Evolutionary conservation across 2,113 vertebrate genomes (phyloP), one percentile per base, ranked within the genome.

Genomic region (Syrmaticus mikado): DNA sequence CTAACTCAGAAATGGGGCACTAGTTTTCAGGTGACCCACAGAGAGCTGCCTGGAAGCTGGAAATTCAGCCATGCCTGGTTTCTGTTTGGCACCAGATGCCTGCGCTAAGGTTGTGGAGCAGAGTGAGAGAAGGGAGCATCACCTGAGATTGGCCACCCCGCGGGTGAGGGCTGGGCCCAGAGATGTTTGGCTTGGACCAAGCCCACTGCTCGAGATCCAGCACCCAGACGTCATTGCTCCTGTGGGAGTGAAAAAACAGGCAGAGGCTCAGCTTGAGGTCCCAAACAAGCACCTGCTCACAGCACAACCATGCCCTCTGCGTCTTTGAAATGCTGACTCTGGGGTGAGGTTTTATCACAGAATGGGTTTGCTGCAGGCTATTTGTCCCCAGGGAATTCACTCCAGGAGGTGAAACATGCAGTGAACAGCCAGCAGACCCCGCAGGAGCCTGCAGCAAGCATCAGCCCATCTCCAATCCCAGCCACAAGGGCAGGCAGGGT

Each of bases 151-250:
- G 99, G 81, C 99, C 99, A 27, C 99, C 99, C 13, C 99, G 97
- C 0, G 99, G 99, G 92, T 99, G 99, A 70, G 99, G 99, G 67
- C 97, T 97, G 25, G 98, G 98, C 25, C 99, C 98, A 0, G 98
- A 97, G 95, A 99, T 98, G 92, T 93, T 95, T 3, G 99, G 99
- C 96, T 99, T 99, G 73, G 99, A 99, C 99, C 99, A 99, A 32
- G 98, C 98, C 99, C 99, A 99, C 97, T 99, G 99, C 95, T 99
- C 99, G 7, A 99, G 98, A 96, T 99, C 99, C 85, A 99, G 97
- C 95, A 99, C 98, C 99, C 99, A 99, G 87, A 99, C 98, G 5
- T 99, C 99, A 7, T 99, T 99, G 97, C 99, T 99, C 99, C 99
- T 99, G 93, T 66, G 53, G 72, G 65, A 83, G 88, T 1, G 94